Percentiles rank a stretch among this genome's conserved stretches.
These are phyloP conservation scores for Eonycteris spelaea DNA, from an alignment of 2,113 vertebrate species.

Conservation along the genomic window DNA sequence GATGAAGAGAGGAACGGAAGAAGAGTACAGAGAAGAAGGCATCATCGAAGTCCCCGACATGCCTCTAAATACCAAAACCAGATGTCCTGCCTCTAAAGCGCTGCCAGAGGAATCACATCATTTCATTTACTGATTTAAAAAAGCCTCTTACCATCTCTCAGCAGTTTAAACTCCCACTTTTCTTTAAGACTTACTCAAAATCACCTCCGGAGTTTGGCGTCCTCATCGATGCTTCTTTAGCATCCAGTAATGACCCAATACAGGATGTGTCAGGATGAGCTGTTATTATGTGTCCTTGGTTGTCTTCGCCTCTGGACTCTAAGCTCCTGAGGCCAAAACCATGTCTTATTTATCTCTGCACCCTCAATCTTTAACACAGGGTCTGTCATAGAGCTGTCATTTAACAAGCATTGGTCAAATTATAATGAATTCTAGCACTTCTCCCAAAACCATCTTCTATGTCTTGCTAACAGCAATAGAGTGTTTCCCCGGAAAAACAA, in stretches of 20 bases:
- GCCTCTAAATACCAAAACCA: background rate
- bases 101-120: background rate
- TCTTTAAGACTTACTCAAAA: conserved; percentile 39
- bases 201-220: background rate
- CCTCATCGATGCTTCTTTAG: background rate
- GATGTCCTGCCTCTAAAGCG: background rate
- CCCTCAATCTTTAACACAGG: background rate
- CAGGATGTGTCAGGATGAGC: background rate
- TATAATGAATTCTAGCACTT: conserved; percentile 8
- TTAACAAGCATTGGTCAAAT: background rate
- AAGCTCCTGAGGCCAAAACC: background rate
- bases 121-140: background rate
- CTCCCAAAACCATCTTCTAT: background rate
- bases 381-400: background rate
- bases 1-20: background rate
- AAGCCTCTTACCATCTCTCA: background rate
- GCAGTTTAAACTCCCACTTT: conserved; percentile 32
- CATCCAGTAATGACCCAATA: background rate
- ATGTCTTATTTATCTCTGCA: background rate
- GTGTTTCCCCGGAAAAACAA: background rate
- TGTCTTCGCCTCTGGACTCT: background rate
- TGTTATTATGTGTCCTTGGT: background rate
- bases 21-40: background rate
- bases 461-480: background rate
- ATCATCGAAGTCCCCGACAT: background rate